Conservation (phyloP, 2,113 vertebrate genomes). For the Scalopus aquaticus region DNA sequence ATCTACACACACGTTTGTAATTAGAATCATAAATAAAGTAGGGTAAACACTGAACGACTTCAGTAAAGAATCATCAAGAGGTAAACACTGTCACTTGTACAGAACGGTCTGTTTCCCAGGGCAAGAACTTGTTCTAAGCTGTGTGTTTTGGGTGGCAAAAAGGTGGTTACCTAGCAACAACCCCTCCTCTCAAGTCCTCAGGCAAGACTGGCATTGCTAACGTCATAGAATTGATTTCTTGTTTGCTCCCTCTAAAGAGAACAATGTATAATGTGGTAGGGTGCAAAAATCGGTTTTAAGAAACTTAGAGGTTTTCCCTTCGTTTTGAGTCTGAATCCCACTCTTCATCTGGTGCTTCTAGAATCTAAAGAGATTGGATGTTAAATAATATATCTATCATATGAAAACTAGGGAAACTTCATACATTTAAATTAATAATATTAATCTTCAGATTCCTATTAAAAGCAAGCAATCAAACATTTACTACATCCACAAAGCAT, state of each 20-base stretch:
- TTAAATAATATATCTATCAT: not conserved
- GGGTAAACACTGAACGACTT: not conserved
- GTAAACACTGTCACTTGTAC: conserved; percentile 2
- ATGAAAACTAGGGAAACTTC: not conserved
- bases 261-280: conserved; percentile 57
- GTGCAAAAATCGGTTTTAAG: not conserved
- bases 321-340: not conserved
- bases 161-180: conserved; percentile 85
- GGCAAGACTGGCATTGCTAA: conserved; percentile 37
- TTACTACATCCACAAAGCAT: conserved; percentile 14
- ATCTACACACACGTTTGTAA: not conserved
- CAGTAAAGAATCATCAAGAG: conserved; percentile 8
- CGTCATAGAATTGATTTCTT: conserved; percentile 68
- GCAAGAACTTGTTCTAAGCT: conserved; percentile 58
- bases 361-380: not conserved
- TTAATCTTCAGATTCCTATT: conserved; percentile 59
- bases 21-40: not conserved
- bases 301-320: not conserved
- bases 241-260: conserved; percentile 69
- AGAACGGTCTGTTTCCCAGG: conserved; percentile 45
- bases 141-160: conserved; percentile 72
- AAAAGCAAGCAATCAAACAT: conserved; percentile 57
- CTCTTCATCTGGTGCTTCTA: not conserved
- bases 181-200: conserved; percentile 57
- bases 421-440: conserved; percentile 34